Evolutionary conservation across 1,140 invertebrate genomes (phyloP).

Genomic region (Drosophila rufa): DNA sequence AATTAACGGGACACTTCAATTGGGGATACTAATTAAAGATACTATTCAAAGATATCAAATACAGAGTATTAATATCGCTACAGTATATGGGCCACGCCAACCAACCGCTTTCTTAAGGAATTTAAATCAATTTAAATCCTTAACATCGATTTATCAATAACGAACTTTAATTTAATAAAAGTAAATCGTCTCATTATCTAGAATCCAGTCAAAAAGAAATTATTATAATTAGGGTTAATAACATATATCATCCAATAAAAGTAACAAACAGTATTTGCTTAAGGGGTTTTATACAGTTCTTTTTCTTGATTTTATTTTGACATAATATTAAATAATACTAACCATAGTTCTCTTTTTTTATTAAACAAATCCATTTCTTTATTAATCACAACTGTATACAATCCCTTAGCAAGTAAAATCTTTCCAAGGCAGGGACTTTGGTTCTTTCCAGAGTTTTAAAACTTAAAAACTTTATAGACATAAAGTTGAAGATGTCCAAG

Average conservation of each 20-base stretch:
- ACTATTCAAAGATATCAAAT: background rate
- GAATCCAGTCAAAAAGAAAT: background rate
- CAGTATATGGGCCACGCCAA: slow-evolving; percentile 9
- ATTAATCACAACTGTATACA: background rate
- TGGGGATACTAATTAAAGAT: too few relatives aligned
- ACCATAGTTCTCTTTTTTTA: too few relatives aligned
- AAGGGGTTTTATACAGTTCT: background rate
- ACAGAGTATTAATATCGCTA: background rate
- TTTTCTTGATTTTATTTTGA: too few relatives aligned
- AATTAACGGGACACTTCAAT: background rate
- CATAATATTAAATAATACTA: too few relatives aligned
- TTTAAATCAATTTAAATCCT: background rate
- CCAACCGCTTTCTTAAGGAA: background rate
- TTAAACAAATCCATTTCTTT: too few relatives aligned
- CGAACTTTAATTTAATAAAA: too few relatives aligned
- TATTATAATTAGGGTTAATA: background rate
- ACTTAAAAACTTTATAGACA: too few relatives aligned
- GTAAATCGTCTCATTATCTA: background rate
- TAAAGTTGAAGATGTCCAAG: too few relatives aligned
- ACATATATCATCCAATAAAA: background rate
- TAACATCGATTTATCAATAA: background rate
- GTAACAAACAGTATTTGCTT: background rate
- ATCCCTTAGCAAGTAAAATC: background rate
- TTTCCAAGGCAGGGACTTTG: background rate
- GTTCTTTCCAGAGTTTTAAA: too few relatives aligned